Conservation (phyloP, 2,888 invertebrate genomes). For the Elgonia sp. region DNA sequence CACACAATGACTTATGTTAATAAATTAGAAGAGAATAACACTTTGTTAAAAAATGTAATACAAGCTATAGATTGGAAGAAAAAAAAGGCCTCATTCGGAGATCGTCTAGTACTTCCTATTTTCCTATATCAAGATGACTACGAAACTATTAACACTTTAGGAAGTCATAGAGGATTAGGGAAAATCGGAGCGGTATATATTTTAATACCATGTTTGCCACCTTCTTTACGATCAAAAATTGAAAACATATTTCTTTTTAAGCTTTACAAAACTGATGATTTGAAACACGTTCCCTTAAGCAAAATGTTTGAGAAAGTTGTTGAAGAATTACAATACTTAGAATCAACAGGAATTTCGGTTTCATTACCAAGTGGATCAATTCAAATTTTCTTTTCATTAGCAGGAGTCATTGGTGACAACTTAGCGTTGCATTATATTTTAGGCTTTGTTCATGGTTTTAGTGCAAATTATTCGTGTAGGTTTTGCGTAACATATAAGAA, state of each 20-base stretch:
- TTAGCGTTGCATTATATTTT: slow-evolving; percentile 68
- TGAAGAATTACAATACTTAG: slow-evolving; percentile 49
- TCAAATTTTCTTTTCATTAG: neutral
- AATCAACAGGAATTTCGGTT: slow-evolving; percentile 40
- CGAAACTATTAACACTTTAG: neutral
- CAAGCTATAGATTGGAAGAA: neutral
- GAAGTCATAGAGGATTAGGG: neutral
- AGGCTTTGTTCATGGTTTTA: slow-evolving; percentile 69
- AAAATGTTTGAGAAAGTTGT: slow-evolving; percentile 37
- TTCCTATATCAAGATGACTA: neutral
- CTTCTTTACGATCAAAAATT: neutral
- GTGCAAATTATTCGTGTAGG: slow-evolving; percentile 65
- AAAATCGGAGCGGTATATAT: neutral
- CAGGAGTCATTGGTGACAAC: slow-evolving; percentile 70
- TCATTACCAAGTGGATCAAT: slow-evolving; percentile 1
- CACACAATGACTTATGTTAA: neutral
- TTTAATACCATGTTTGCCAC: neutral
- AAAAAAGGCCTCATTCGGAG: neutral
- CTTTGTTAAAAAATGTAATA: neutral
- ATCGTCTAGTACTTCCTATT: neutral
- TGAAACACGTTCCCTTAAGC: slow-evolving; percentile 36
- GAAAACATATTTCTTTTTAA: neutral
- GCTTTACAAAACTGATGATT: slow-evolving; percentile 1
- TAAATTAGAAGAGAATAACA: neutral
- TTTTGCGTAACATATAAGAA: slow-evolving; percentile 56